phyloP scores from a whole-genome alignment of 2,113 vertebrate species.

The Solea senegalensis region DNA sequence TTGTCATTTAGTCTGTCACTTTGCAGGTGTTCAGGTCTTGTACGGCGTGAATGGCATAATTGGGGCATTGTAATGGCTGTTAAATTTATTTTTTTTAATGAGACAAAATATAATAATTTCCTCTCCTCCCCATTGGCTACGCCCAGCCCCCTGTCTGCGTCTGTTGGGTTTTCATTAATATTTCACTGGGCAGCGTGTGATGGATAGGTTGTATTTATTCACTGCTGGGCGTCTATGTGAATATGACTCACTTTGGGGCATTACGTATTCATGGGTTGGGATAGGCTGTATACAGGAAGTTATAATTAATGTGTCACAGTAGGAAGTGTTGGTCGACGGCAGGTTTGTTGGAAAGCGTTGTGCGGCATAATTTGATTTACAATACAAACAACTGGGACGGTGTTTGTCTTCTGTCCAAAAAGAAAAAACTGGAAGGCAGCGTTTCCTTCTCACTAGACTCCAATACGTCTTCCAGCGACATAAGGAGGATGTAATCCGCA shows the following conservation, averaged over 20 bases:
- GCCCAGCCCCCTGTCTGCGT: slow-evolving; percentile 61
- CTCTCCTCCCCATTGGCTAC: slow-evolving; percentile 46
- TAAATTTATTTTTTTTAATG: slow-evolving; percentile 32
- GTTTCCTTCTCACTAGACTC: slow-evolving; percentile 19
- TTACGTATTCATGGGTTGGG: slow-evolving; percentile 99
- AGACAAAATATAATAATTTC: slow-evolving; percentile 57
- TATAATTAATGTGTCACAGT: slow-evolving; percentile 98
- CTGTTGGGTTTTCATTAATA: slow-evolving; percentile 90
- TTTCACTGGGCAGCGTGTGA: slow-evolving; percentile 89
- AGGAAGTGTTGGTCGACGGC: slow-evolving; percentile 88
- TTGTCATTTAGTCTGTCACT: slow-evolving; percentile 22
- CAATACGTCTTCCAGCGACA: slow-evolving; percentile 18
- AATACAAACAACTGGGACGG: slow-evolving; percentile 69
- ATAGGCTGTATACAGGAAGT: slow-evolving; percentile 93
- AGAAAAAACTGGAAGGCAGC: slow-evolving; percentile 49
- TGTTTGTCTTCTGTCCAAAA: slow-evolving; percentile 68
- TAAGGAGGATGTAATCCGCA: slow-evolving; percentile 9
- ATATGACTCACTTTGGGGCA: slow-evolving; percentile 97
- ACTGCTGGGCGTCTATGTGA: slow-evolving; percentile 93
- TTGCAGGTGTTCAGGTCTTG: slow-evolving; percentile 31
- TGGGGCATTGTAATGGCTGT: slow-evolving; percentile 36
- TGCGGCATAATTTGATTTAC: slow-evolving; percentile 83
- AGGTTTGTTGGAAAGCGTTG: slow-evolving; percentile 89
- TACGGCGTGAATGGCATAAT: slow-evolving; percentile 16
- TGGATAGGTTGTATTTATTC: slow-evolving; percentile 98